Evolutionary conservation across 2,888 invertebrate genomes (phyloP).

Genomic region (Tribolium freemani): DNA sequence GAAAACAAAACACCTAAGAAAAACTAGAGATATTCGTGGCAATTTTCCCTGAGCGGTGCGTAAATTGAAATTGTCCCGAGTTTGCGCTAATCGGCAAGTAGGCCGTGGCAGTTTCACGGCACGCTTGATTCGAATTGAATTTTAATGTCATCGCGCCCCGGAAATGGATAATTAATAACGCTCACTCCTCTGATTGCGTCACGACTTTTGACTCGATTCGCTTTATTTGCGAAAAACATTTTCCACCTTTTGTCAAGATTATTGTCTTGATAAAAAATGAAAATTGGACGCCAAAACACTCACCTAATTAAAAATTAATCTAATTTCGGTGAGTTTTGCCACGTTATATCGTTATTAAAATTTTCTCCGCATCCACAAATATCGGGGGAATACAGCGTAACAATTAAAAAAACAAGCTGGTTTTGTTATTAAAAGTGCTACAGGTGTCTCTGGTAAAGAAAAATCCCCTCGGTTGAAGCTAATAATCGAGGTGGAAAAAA

Average conservation of each 20-base stretch:
- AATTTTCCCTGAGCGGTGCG: neutral
- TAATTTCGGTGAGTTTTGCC: conserved; percentile 23
- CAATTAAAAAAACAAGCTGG: conserved; percentile 18
- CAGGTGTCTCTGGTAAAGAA: conserved; percentile 2
- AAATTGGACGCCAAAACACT: conserved; percentile 34
- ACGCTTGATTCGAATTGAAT: conserved; percentile 62
- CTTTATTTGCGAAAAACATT: conserved; percentile 31
- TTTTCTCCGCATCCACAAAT: conserved; percentile 7
- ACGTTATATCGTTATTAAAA: conserved; percentile 34
- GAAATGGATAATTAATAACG: conserved; percentile 58
- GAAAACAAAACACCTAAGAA: no score
- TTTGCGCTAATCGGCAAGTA: conserved; percentile 49
- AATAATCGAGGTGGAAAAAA: conserved; percentile 36
- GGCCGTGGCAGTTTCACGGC: conserved; percentile 54
- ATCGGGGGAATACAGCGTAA: conserved; percentile 8
- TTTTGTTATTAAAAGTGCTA: neutral
- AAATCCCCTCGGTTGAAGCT: neutral
- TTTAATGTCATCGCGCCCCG: conserved; percentile 63
- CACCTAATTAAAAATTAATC: conserved; percentile 34
- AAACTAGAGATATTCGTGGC: no score
- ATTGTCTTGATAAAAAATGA: no score
- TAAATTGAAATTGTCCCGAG: conserved; percentile 53
- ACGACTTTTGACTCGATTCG: conserved; percentile 28
- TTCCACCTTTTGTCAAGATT: no score
- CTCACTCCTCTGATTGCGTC: conserved; percentile 42